Conservation (phyloP, 2,888 invertebrate genomes). For the Eutolmus rufibarbis region DNA sequence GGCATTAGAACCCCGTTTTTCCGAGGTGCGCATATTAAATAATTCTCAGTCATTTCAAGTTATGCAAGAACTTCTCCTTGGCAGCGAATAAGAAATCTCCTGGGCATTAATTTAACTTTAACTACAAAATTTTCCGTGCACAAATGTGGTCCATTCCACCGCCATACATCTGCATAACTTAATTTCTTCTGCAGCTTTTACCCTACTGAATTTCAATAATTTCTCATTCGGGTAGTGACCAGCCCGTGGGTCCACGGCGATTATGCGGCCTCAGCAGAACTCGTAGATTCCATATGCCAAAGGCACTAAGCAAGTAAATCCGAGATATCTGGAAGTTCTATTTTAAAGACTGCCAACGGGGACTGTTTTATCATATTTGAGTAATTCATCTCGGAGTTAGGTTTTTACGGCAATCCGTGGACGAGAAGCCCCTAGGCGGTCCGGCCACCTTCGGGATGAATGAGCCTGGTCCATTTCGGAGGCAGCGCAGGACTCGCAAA, state of each 20-base stretch:
- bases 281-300: background rate
- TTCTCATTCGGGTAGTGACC: background rate
- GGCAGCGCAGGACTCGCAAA: background rate
- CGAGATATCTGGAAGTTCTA: background rate
- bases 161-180: background rate
- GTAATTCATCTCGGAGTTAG: background rate
- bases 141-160: background rate
- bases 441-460: background rate
- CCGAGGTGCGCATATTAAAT: background rate
- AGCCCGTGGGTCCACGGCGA: background rate
- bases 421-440: background rate
- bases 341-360: constrained; percentile 16
- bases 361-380: constrained; percentile 20
- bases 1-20: background rate
- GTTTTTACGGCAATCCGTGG: background rate
- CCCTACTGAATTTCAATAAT: constrained; percentile 9
- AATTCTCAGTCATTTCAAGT: background rate
- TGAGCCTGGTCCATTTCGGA: background rate
- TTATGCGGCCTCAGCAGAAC: constrained; percentile 5
- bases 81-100: background rate
- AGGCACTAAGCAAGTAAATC: background rate
- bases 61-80: background rate
- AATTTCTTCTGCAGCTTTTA: background rate
- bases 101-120: background rate
- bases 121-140: background rate